Conservation (phyloP, 1,140 invertebrate species). For the Atopsyche davidsoni region DNA sequence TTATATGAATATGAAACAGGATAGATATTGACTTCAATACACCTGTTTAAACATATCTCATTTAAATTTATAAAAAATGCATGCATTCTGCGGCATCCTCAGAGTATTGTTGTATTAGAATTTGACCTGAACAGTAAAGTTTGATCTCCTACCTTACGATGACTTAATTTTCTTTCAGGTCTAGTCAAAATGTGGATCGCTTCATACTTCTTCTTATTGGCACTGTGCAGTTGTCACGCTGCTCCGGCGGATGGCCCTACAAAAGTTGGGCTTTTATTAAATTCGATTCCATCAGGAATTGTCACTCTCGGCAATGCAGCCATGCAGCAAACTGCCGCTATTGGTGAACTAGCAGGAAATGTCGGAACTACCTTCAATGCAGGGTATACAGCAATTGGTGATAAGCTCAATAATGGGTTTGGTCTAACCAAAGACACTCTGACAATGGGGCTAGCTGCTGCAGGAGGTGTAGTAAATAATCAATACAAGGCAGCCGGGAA, state of each 20-base stretch:
- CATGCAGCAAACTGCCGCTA: conserved; percentile 6
- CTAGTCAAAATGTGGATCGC: no score
- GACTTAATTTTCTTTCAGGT: no score
- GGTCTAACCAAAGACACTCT: no score
- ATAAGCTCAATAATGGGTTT: background rate
- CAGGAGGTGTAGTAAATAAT: conserved; percentile 5
- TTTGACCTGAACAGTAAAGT: no score
- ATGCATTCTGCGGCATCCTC: no score
- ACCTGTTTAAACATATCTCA: no score
- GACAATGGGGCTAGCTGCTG: conserved; percentile 5
- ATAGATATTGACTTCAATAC: no score
- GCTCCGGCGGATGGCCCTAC: conserved; percentile 21
- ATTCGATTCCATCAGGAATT: conserved; percentile 5
- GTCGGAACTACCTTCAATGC: conserved; percentile 9
- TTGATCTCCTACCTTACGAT: no score
- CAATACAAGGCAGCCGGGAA: conserved; percentile 5
- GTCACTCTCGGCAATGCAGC: conserved; percentile 11
- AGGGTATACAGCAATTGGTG: background rate
- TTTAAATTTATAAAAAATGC: no score
- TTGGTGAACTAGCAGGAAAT: conserved; percentile 14
- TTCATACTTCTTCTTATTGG: conserved; percentile 7
- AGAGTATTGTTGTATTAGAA: no score
- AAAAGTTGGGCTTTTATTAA: conserved; percentile 15
- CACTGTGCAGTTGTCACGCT: background rate
- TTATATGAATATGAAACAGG: no score